Evolutionary conservation across 2,113 vertebrate species (phyloP).

Genomic region (Kryptolebias marmoratus): DNA sequence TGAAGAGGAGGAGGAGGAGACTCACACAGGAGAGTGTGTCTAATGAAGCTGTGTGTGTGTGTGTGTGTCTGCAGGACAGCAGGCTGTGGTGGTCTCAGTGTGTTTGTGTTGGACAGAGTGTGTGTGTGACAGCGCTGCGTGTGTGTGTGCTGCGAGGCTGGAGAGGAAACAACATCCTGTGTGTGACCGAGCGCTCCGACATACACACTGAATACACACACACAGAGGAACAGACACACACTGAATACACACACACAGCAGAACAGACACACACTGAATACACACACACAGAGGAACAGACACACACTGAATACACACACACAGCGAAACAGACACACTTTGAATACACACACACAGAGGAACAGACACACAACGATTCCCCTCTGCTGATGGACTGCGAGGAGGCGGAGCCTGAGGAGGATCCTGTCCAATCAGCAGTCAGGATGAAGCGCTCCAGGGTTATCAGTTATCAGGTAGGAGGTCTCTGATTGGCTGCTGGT

Average conservation of each 20-base stretch:
- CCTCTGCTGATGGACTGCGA: not conserved
- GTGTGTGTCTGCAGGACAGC: slow-evolving; percentile 68
- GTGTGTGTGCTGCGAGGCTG: slow-evolving; percentile 77
- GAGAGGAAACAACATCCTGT: slow-evolving; percentile 76
- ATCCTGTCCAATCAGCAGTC: slow-evolving; percentile 24
- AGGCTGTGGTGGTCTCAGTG: slow-evolving; percentile 78
- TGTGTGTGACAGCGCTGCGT: slow-evolving; percentile 81
- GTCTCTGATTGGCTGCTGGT: slow-evolving; percentile 13
- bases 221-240: slow-evolving; percentile 36
- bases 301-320: slow-evolving; percentile 42
- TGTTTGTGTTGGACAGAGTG: slow-evolving; percentile 74
- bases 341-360: slow-evolving; percentile 11
- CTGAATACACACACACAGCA: slow-evolving; percentile 3
- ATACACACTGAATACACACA: slow-evolving; percentile 43
- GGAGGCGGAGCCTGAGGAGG: slow-evolving; percentile 34
- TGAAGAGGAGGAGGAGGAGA: not conserved
- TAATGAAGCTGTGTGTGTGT: not conserved
- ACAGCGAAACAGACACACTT: slow-evolving; percentile 35
- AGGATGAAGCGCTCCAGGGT: slow-evolving; percentile 75
- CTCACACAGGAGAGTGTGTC: not conserved
- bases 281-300: slow-evolving; percentile 17
- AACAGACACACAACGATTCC: slow-evolving; percentile 19
- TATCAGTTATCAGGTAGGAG: slow-evolving; percentile 84
- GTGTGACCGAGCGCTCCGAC: slow-evolving; percentile 74
- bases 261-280: not conserved